These are phyloP conservation scores for Chironomus striatipennis DNA, from an alignment of 1,140 invertebrate genomes.

Conservation along the genomic window DNA sequence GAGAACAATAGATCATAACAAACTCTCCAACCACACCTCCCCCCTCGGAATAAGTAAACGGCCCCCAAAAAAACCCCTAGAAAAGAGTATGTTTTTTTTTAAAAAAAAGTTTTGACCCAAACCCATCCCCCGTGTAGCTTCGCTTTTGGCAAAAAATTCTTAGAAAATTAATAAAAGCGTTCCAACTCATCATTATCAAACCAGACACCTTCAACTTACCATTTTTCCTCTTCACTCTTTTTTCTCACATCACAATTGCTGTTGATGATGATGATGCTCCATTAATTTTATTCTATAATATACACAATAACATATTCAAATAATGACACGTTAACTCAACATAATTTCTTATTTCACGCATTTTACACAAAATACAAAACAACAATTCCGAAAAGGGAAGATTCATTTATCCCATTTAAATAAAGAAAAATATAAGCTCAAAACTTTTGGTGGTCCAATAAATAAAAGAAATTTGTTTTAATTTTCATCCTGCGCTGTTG, in stretches of 20 bases:
- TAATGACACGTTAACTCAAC: not conserved
- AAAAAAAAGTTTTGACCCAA: too few relatives aligned
- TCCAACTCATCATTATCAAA: not conserved
- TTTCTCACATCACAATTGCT: not conserved
- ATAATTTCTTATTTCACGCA: conserved; percentile 21
- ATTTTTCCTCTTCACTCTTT: not conserved
- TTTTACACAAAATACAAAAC: not conserved
- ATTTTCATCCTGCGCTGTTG: not conserved
- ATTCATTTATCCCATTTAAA: not conserved
- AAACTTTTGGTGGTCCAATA: conserved; percentile 16
- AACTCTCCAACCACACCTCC: too few relatives aligned
- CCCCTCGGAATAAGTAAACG: too few relatives aligned
- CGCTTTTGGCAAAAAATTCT: too few relatives aligned
- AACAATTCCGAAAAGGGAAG: not conserved
- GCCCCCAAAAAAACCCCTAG: too few relatives aligned
- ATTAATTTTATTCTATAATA: not conserved
- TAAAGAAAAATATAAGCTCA: too few relatives aligned
- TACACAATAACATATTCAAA: not conserved
- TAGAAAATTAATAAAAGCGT: too few relatives aligned
- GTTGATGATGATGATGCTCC: not conserved
- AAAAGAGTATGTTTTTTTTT: too few relatives aligned
- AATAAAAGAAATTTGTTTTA: not conserved
- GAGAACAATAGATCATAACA: too few relatives aligned
- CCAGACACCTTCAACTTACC: not conserved
- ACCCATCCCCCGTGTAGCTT: too few relatives aligned